Base-by-base conservation (phyloP, 2,797 vertebrate genomes). In the Mormyrops attenuatus region DNA sequence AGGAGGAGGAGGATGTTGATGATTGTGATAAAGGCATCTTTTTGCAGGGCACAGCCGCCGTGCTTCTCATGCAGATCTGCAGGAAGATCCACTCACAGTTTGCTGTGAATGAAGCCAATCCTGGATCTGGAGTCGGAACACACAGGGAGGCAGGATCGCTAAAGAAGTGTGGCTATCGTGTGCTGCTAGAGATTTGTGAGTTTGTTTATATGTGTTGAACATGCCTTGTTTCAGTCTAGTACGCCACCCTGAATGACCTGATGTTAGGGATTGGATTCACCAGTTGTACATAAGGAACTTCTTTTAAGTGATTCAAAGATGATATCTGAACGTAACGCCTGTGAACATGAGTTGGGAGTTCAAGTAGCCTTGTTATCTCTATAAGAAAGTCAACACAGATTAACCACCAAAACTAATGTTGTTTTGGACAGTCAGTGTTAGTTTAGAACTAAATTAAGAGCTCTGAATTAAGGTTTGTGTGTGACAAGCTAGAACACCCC, bases 21-120 rank as follows among this genome's bases (percentile, higher is more conserved):
- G 47, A 57, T 85, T 57, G 88, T 47, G 73, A 20, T 17, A 13
- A 44, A 17, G 73, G 26, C 3, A 0, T 53, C 30, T 88, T 11
- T 91, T 90, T 89, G 41, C 92, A 98, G 97, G 96, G 97, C 11
- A 94, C 96, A 1, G 95, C 96, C 63, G 95, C 96, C 0, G 94
- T 96, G 91, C 93, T 98, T 91, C 96, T 97, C 92, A 93, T 98
- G 94, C 97, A 98, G 91, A 82, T 97, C 92, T 97, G 96, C 89
- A 95, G 94, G 91, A 96, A 95, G 92, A 92, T 97, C 91, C 97
- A 97, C 91, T 97, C 96, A 44, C 94, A 93, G 88, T 94, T 95
- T 1, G 95, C 95, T 26, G 90, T 93, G 66, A 66, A 92, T 6
- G 95, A 96, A 13, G 88, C 88, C 41, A 93, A 41, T 91, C 91